phyloP scores from a whole-genome alignment of 2,113 vertebrate species.

The Apus apus region DNA sequence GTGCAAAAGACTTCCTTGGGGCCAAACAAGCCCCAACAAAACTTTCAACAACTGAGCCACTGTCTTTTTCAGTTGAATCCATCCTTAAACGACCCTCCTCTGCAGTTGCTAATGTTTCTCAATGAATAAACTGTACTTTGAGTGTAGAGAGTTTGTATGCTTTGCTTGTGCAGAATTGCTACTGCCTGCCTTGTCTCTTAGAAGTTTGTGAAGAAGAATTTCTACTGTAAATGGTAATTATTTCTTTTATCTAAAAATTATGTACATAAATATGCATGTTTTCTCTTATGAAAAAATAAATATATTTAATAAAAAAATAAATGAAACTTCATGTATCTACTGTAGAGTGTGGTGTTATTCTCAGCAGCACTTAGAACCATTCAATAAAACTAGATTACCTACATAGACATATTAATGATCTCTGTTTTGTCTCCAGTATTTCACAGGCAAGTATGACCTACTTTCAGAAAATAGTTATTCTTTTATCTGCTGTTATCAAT shows the following conservation, averaged over 20 bases:
- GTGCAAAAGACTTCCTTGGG: slow-evolving; percentile 81
- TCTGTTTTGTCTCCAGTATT: neutral
- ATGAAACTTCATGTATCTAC: slow-evolving; percentile 33
- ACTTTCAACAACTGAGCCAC: slow-evolving; percentile 80
- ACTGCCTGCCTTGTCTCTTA: neutral
- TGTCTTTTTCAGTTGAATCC: slow-evolving; percentile 97
- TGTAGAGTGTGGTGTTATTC: slow-evolving; percentile 52
- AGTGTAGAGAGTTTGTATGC: slow-evolving; percentile 11
- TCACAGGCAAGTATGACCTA: neutral
- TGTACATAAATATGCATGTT: slow-evolving; percentile 73
- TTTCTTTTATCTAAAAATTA: neutral
- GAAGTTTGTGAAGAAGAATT: slow-evolving; percentile 52
- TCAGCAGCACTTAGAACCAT: neutral
- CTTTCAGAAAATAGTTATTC: neutral
- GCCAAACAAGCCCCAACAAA: slow-evolving; percentile 85
- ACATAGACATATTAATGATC: neutral
- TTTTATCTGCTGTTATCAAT: neutral
- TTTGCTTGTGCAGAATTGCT: slow-evolving; percentile 33
- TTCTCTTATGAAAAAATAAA: slow-evolving; percentile 42
- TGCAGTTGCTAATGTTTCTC: slow-evolving; percentile 82
- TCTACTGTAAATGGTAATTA: slow-evolving; percentile 61
- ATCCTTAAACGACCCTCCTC: slow-evolving; percentile 91
- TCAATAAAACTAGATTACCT: slow-evolving; percentile 67
- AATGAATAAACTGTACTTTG: slow-evolving; percentile 61
- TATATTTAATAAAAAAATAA: slow-evolving; percentile 62